Evolutionary conservation across 2,113 vertebrate species (phyloP).

Genomic region (Pangasianodon hypophthalmus): DNA sequence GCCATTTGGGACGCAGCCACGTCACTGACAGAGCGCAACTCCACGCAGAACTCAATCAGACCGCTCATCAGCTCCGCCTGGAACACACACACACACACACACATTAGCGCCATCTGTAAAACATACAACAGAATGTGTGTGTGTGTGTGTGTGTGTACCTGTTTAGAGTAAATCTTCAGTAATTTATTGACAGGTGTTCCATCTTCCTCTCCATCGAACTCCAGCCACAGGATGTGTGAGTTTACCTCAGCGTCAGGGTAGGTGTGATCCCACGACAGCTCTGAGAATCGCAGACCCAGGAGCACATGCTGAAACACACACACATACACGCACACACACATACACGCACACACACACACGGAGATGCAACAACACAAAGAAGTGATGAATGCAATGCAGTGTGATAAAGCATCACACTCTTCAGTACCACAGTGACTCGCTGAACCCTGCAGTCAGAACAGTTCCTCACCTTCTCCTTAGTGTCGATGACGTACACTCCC

Average conservation of each 20-base stretch:
- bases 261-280: constrained; percentile 89
- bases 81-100: constrained; percentile 11
- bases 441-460: not conserved
- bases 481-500: constrained; percentile 87
- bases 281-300: constrained; percentile 79
- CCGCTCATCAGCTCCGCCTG: constrained; percentile 91
- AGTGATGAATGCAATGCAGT: not conserved
- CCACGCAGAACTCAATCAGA: constrained; percentile 91
- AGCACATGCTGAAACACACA: constrained; percentile 72
- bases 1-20: constrained; percentile 56
- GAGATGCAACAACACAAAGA: too few relatives aligned
- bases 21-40: constrained; percentile 71
- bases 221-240: constrained; percentile 85
- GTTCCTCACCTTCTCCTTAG: constrained; percentile 82
- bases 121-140: not conserved
- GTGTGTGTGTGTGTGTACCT: constrained; percentile 66
- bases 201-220: constrained; percentile 87
- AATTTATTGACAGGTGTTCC: constrained; percentile 86
- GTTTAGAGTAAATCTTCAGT: constrained; percentile 90
- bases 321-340: not conserved
- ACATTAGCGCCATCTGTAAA: not conserved
- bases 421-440: not conserved
- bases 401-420: not conserved
- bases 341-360: not conserved
- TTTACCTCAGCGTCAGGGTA: constrained; percentile 82